Conservation (phyloP, 2,888 invertebrate species). For the Antitype chi region DNA sequence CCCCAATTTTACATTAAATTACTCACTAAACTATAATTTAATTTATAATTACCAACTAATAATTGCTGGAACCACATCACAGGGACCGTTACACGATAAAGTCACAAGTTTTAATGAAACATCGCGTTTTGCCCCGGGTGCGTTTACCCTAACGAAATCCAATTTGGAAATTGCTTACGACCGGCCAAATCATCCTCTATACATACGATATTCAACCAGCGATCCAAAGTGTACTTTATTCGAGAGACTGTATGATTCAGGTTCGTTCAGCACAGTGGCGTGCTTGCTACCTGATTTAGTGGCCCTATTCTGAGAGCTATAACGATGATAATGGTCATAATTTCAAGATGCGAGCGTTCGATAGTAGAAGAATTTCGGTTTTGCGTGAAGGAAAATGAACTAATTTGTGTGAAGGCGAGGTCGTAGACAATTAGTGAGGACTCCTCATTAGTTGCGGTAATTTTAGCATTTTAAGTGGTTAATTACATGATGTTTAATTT, state of each 20-base stretch:
- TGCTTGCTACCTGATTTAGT: constrained; percentile 64
- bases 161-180: constrained; percentile 84
- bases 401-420: constrained; percentile 37
- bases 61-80: constrained; percentile 57
- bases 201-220: constrained; percentile 62
- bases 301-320: constrained; percentile 68
- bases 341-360: constrained; percentile 57
- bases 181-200: constrained; percentile 75
- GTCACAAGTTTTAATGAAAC: constrained; percentile 75
- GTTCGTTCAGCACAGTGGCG: constrained; percentile 54
- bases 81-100: constrained; percentile 56
- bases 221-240: constrained; percentile 71
- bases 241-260: constrained; percentile 61
- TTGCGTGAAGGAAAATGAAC: constrained; percentile 34
- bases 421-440: constrained; percentile 35
- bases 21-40: constrained; percentile 60
- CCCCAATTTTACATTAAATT: constrained; percentile 40
- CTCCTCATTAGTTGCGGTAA: constrained; percentile 47
- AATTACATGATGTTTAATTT: constrained; percentile 49
- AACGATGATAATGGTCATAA: constrained; percentile 70
- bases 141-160: constrained; percentile 74
- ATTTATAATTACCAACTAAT: constrained; percentile 63
- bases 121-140: constrained; percentile 64
- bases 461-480: constrained; percentile 46
- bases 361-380: constrained; percentile 49